phyloP scores from a whole-genome alignment of 2,888 invertebrate species.

The Abscondita cerata region DNA sequence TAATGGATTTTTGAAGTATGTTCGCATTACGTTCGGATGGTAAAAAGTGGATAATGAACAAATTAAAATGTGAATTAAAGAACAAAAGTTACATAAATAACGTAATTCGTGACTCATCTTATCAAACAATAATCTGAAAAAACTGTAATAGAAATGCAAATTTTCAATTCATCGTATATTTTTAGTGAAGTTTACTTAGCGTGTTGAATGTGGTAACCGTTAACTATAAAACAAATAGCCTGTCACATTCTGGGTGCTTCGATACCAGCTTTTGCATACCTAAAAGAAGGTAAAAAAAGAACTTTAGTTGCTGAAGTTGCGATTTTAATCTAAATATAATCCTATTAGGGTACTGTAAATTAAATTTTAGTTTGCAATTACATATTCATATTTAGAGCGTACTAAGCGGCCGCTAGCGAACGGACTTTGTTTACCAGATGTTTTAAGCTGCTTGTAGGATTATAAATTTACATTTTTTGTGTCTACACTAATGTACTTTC shows the following conservation, averaged over 20 bases:
- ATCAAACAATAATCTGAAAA: constrained; percentile 17
- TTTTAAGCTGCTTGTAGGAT: constrained; percentile 28
- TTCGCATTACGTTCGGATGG: neutral
- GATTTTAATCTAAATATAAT: constrained; percentile 47
- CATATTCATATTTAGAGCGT: constrained; percentile 45
- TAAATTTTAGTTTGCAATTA: constrained; percentile 48
- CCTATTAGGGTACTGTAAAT: constrained; percentile 46
- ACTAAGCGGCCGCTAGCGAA: constrained; percentile 36
- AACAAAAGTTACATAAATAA: constrained; percentile 9
- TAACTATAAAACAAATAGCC: constrained; percentile 34
- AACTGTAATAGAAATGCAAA: constrained; percentile 42
- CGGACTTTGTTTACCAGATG: constrained; percentile 42
- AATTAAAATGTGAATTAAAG: constrained; percentile 14
- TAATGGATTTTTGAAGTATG: constrained; percentile 15
- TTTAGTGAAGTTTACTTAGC: constrained; percentile 37
- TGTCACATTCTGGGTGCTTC: constrained; percentile 36
- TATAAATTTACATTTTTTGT: constrained; percentile 20
- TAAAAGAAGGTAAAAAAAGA: constrained; percentile 31
- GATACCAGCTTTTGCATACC: constrained; percentile 32
- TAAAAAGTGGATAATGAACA: constrained; percentile 10
- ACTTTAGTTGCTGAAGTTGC: constrained; percentile 39
- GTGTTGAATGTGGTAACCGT: constrained; percentile 36
- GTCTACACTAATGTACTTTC: constrained; percentile 21
- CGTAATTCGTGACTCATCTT: constrained; percentile 15
- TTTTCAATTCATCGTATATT: constrained; percentile 39